Base-by-base conservation (phyloP, 1,140 invertebrate genomes). In the Heliothis virescens region DNA sequence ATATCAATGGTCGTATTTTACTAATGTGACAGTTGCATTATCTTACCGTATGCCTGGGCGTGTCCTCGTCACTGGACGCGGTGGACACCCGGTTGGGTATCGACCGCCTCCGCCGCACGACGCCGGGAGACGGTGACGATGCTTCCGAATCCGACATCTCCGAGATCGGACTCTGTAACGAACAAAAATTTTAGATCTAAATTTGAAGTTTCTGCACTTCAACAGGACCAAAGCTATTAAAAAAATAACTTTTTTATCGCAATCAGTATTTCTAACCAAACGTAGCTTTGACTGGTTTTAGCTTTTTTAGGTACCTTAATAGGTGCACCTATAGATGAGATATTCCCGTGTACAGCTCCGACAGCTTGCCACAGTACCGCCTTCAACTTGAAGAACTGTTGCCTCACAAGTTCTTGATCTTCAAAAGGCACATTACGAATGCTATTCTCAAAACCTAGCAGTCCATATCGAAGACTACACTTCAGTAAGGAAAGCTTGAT, bases 1-100 rank as follows among this genome's bases (percentile, higher is more conserved):
- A 7, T 41, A 41, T 41, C 34, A 41, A 41, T 7, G 5, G 5
- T 9, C 5, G 9, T 41, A 41, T 41, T 41, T 41, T 26, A 26
- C 21, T 26, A 7, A 41, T 41, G 5, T 41, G 34, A 41, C 34
- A 41, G 34, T 7, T 9, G 3, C 9, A 9, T 41, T 55, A 71
- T 71, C 80, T 86, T 71, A 91, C 90, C 79, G 85, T 69, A 29
- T 86, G 89, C 59, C 88, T 82, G 1, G 92, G 86, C 7, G 89
- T 81, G 4, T 95, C 94, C 18, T 95, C 94, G 62, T 95, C 94
- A 80, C 92, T 94, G 52, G 93, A 94, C 1, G 90, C 91, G 26
- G 90, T 79, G 1, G 92, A 93, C 11, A 84, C 83, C 41, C 91
- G 86, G 50, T 91, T 89, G 1, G 92, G 87, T 3, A 86, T 80